Percentiles rank a stretch among this genome's conserved stretches.
phyloP scores from a whole-genome alignment of 2,888 invertebrate species.

The Luffia ferchaultella region DNA sequence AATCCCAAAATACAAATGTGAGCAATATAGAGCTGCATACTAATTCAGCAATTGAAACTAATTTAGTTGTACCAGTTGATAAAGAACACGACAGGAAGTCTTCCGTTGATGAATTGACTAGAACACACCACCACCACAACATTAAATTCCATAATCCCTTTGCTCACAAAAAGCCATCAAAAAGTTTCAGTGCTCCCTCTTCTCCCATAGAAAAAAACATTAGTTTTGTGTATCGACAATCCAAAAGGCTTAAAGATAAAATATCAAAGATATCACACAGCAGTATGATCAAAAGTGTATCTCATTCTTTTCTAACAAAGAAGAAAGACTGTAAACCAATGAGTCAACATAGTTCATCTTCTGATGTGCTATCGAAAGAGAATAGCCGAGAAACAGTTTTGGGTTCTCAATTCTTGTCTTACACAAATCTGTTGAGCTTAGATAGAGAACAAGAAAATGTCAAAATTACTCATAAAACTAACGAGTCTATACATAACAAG shows the following conservation, averaged over 20 bases:
- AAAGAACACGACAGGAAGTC: conserved; percentile 17
- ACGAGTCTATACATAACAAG: conserved; percentile 34
- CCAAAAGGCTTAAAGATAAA: conserved; percentile 44
- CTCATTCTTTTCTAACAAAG: conserved; percentile 48
- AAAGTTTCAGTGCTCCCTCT: conserved; percentile 51
- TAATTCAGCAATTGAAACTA: conserved; percentile 20
- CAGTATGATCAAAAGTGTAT: conserved; percentile 55
- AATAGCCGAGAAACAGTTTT: conserved; percentile 55
- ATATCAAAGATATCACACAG: conserved; percentile 48
- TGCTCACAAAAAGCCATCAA: conserved; percentile 39
- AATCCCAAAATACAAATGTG: not conserved
- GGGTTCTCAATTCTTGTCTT: conserved; percentile 60
- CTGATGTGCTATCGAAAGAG: conserved; percentile 43
- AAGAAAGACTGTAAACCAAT: conserved; percentile 37
- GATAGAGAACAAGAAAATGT: conserved; percentile 29
- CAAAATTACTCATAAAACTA: conserved; percentile 35
- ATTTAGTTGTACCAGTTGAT: conserved; percentile 35
- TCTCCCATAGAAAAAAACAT: conserved; percentile 45
- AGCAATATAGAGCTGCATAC: conserved; percentile 19
- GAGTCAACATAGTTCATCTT: conserved; percentile 44
- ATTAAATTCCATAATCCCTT: conserved; percentile 52
- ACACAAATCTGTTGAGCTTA: conserved; percentile 43
- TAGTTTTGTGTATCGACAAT: conserved; percentile 51
- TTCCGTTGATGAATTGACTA: not conserved
- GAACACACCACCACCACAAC: conserved; percentile 18